Evolutionary conservation across 2,113 vertebrate genomes (phyloP).

Genomic region (Galemys pyrenaicus): DNA sequence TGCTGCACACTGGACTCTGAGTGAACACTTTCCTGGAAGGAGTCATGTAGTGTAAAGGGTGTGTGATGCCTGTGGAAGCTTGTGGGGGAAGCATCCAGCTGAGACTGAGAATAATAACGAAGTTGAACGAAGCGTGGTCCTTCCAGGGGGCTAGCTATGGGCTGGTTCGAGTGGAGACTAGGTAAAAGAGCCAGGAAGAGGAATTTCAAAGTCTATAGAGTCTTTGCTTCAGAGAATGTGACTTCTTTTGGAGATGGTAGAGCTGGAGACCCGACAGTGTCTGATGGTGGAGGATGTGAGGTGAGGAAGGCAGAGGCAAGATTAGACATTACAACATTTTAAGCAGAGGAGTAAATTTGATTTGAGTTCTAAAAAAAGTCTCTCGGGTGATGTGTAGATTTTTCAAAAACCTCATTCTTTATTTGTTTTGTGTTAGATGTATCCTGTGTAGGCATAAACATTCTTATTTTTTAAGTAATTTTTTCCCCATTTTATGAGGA

Average conservation of each 20-base stretch:
- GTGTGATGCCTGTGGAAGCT: background rate
- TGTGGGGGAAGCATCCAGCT: background rate
- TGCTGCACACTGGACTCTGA: background rate
- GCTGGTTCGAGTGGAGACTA: background rate
- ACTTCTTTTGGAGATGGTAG: background rate
- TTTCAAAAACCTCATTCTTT: background rate
- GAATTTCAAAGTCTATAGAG: background rate
- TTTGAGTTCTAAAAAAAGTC: conserved; percentile 20
- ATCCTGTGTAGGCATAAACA: background rate
- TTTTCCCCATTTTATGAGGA: background rate
- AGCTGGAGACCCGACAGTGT: background rate
- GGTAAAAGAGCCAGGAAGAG: background rate
- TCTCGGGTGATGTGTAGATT: background rate
- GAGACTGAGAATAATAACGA: background rate
- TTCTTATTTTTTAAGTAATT: conserved; percentile 3
- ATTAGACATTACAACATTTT: background rate
- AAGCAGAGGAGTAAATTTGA: background rate
- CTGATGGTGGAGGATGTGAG: background rate
- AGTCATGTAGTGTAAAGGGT: too few relatives aligned
- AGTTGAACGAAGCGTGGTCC: background rate
- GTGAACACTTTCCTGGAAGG: background rate
- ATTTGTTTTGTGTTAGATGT: background rate
- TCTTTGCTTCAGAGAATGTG: background rate
- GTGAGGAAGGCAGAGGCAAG: background rate
- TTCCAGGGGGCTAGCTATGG: background rate